Percentiles rank a stretch among this genome's conserved stretches.
phyloP scores from a whole-genome alignment of 1,140 invertebrate species.

The Periplaneta americana region DNA sequence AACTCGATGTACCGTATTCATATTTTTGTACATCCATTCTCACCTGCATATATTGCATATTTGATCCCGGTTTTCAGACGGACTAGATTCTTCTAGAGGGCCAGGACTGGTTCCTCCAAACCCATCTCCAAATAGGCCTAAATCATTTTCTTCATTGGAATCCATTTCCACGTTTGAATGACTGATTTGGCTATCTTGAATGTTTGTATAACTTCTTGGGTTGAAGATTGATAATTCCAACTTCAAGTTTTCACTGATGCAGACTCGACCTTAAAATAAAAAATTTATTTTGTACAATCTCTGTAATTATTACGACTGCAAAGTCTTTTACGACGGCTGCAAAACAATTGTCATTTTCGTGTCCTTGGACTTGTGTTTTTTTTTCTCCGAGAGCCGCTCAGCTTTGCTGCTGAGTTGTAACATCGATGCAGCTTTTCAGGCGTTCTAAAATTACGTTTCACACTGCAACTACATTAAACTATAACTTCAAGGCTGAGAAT shows the following conservation, averaged over 20 bases:
- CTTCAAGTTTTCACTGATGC: neutral
- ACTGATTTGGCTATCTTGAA: neutral
- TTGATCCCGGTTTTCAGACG: slow-evolving; percentile 20
- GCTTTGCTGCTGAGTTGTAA: neutral
- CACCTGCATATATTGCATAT: slow-evolving; percentile 24
- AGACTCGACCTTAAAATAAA: slow-evolving; percentile 2
- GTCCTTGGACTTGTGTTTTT: slow-evolving; percentile 5
- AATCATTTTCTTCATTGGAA: slow-evolving; percentile 17
- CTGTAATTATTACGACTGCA: neutral
- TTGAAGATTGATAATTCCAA: neutral
- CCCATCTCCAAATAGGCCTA: slow-evolving; percentile 30
- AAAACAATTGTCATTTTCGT: slow-evolving; percentile 6
- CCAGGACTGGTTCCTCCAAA: slow-evolving; percentile 31
- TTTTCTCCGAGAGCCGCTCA: too few relatives aligned
- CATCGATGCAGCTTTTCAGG: neutral
- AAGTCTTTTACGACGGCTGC: neutral
- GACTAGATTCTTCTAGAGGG: slow-evolving; percentile 33
- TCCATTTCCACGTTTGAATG: slow-evolving; percentile 7
- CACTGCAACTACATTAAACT: too few relatives aligned
- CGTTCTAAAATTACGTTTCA: neutral
- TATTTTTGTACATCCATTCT: too few relatives aligned
- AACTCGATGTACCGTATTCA: too few relatives aligned
- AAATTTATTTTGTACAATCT: neutral
- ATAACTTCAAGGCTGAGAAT: too few relatives aligned
- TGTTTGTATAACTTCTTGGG: neutral